phyloP scores from a whole-genome alignment of 2,113 vertebrate genomes.

The Camelus bactrianus region DNA sequence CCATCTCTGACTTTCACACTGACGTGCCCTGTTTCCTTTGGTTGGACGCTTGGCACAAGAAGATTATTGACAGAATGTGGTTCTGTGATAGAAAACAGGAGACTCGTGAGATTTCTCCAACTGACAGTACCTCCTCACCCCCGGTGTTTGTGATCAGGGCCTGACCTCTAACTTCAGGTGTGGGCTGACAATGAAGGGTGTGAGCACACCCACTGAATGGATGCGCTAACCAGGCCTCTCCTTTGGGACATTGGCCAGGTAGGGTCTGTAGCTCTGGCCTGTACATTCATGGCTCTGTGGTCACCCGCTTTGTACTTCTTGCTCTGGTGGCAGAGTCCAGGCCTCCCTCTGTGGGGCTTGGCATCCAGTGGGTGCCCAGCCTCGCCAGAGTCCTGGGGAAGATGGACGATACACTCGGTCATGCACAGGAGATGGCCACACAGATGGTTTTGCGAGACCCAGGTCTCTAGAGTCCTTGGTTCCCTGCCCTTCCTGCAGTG shows the following conservation, averaged over 20 bases:
- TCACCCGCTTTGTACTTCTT: background rate
- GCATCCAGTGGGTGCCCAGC: background rate
- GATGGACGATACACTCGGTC: background rate
- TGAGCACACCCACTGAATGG: fast-evolving
- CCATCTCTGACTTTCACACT: background rate
- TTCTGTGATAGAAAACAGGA: background rate
- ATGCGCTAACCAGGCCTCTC: background rate
- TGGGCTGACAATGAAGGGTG: background rate
- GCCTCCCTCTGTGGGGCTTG: background rate
- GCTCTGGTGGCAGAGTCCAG: background rate
- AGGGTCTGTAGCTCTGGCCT: background rate
- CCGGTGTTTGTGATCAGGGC: background rate
- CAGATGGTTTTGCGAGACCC: background rate
- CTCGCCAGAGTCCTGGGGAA: background rate
- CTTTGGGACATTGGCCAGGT: background rate
- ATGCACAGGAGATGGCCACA: background rate
- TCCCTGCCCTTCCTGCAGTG: too few relatives aligned
- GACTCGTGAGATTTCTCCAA: background rate
- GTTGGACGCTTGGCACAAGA: fast-evolving
- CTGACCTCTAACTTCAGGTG: fast-evolving
- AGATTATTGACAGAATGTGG: fast-evolving
- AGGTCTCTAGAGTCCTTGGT: background rate
- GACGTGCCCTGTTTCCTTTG: background rate
- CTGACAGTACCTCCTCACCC: fast-evolving
- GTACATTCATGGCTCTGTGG: fast-evolving